Evolutionary conservation across 2,797 vertebrate genomes (phyloP), one percentile per base, ranked within the genome.

Genomic region (Vireo griseus): DNA sequence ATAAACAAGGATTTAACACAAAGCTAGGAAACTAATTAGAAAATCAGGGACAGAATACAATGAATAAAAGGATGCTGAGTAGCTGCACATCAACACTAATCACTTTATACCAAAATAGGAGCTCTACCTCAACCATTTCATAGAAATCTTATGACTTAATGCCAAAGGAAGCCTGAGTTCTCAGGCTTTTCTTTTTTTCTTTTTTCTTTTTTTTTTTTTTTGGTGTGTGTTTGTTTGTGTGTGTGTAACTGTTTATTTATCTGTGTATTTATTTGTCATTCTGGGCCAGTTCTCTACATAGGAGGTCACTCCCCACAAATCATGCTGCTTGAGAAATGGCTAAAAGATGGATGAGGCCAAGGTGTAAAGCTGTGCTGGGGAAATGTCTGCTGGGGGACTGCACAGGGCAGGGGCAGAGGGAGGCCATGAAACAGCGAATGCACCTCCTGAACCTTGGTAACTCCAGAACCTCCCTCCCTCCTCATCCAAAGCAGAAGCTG

Each of bases 101-200:
- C 24, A 39, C n/a, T 89, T 59, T 13, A 47, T 42, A 55, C 15
- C 37, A 67, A 76, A 71, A 45, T 39, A 69, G 52, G 39, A 71
- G 31, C 21, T 86, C 47, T 78, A 61, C 24, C 19, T 78, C 50
- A 75, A 50, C 14, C 3, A 44, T 40, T 90, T 84, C 22, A 16
- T 16, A 73, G 31, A 58, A 72, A 51, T 76, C 20, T 35, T 58
- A 20, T 47, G 6, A 47, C 39, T 69, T 65, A 28, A 66, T 79
- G 26, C 2, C 28, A 62, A 62, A 86, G 73, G 35, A 58, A 73
- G 13, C 9, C 42, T 3, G 19, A 47, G 21, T 73, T 88, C 21
- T 50, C 65, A 13, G 7, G 1, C 0, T 29, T 17, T 51, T 25
- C 2, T 1, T 28, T 26, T 24, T 10, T 67, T 44, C 45, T 29